Conservation (phyloP, 2,888 invertebrate species). For the Ditula angustiorana region DNA sequence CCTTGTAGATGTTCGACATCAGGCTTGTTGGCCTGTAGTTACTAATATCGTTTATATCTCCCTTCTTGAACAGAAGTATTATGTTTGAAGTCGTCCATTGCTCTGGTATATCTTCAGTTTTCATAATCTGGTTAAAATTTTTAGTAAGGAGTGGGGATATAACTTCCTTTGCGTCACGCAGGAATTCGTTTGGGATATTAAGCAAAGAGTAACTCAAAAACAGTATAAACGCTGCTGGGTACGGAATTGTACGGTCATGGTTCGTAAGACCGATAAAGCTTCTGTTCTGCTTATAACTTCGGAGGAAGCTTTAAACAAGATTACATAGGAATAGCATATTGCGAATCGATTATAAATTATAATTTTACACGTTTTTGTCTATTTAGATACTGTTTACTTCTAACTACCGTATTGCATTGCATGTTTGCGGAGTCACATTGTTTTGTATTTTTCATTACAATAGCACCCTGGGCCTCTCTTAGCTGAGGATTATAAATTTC, state of each 20-base stretch:
- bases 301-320: not conserved
- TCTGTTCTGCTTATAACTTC: not conserved
- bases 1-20: not conserved
- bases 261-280: not conserved
- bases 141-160: too few species aligned
- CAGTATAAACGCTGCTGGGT: conserved; percentile 1
- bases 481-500: too few species aligned
- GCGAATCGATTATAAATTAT: too few species aligned
- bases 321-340: not conserved
- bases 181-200: too few species aligned
- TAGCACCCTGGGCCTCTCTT: too few species aligned
- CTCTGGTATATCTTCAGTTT: not conserved
- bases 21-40: not conserved
- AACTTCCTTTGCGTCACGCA: too few species aligned
- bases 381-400: too few species aligned
- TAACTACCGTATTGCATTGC: too few species aligned
- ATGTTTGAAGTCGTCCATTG: not conserved
- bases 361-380: too few species aligned
- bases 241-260: not conserved
- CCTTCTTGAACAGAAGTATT: not conserved
- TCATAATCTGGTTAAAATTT: not conserved
- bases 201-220: not conserved
- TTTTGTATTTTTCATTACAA: too few species aligned
- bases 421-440: too few species aligned
- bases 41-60: not conserved